A percentile compares a stretch with the other conserved stretches of the same genome.
phyloP scores from a whole-genome alignment of 2,888 invertebrate genomes.

The Drosophila algonquin region DNA sequence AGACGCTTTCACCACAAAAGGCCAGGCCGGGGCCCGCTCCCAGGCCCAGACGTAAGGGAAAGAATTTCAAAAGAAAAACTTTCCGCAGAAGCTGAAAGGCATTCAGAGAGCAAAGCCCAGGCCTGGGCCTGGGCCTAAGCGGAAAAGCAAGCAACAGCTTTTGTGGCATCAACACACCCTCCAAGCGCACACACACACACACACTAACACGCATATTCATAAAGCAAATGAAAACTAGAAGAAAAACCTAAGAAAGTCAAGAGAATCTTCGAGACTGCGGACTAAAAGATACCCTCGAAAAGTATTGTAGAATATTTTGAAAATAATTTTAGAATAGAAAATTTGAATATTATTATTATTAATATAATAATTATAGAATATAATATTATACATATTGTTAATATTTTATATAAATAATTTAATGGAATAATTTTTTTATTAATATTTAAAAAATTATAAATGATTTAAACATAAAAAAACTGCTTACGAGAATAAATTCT shows the following conservation, averaged over 20 bases:
- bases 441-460: too few relatives aligned
- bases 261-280: background rate
- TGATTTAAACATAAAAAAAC: too few relatives aligned
- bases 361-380: too few relatives aligned
- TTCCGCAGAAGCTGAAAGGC: constrained; percentile 60
- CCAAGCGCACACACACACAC: constrained; percentile 11
- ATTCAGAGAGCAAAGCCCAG: constrained; percentile 55
- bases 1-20: constrained; percentile 31
- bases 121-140: constrained; percentile 57
- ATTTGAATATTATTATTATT: too few relatives aligned
- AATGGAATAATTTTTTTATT: too few relatives aligned
- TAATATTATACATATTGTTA: too few relatives aligned
- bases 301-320: background rate
- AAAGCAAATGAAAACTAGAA: constrained; percentile 68
- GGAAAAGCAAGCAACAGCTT: constrained; percentile 76
- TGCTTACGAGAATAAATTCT: fast-evolving
- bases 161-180: constrained; percentile 47
- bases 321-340: too few relatives aligned
- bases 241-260: constrained; percentile 13
- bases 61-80: constrained; percentile 51
- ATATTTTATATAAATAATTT: too few relatives aligned
- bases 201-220: constrained; percentile 38
- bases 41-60: constrained; percentile 29
- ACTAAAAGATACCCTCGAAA: background rate
- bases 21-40: too few relatives aligned